Evolutionary conservation across 2,113 vertebrate genomes (phyloP).

Genomic region (Montifringilla adamsi): DNA sequence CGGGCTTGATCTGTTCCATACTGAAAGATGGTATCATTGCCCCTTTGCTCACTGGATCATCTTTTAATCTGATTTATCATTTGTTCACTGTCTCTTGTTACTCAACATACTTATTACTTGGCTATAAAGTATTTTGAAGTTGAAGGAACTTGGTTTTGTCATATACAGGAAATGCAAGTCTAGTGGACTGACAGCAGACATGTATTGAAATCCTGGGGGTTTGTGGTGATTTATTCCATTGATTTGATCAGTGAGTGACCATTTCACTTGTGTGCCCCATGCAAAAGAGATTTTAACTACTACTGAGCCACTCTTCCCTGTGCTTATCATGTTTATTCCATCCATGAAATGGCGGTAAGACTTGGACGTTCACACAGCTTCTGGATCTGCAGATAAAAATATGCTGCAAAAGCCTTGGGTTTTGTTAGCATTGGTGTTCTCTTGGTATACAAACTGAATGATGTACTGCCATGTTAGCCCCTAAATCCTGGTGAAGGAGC

Average conservation of each 20-base stretch:
- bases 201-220: not conserved
- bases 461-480: not conserved
- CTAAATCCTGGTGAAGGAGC: not conserved
- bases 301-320: not conserved
- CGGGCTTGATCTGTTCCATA: not conserved
- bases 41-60: not conserved
- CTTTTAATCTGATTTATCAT: not conserved
- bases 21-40: not conserved
- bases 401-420: not conserved
- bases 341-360: not conserved
- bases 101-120: not conserved
- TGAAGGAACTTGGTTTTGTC: not conserved
- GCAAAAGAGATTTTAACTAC: not conserved
- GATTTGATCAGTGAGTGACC: not conserved
- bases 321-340: not conserved
- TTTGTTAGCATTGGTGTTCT: not conserved
- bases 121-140: not conserved
- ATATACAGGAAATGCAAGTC: not conserved
- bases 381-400: not conserved
- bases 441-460: not conserved
- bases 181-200: fast-evolving
- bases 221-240: not conserved
- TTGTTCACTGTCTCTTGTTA: not conserved
- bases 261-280: not conserved
- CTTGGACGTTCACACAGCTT: not conserved